These are phyloP conservation scores for Sphyrna mokarran DNA, from an alignment of 2,113 vertebrate genomes.

Conservation along the genomic window DNA sequence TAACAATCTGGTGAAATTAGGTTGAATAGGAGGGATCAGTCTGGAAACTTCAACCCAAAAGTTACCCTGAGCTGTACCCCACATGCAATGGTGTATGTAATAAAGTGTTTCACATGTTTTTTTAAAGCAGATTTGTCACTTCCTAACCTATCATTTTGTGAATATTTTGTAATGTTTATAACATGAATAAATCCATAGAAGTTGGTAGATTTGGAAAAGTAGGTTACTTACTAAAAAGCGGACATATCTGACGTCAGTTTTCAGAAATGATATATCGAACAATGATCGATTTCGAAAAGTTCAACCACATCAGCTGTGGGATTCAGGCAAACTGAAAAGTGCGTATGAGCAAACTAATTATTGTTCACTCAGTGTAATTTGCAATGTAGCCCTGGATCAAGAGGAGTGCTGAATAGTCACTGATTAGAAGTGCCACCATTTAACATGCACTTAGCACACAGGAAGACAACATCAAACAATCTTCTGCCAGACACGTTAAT, in stretches of 20 bases:
- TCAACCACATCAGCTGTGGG: background rate
- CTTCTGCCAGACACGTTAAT: slow-evolving; percentile 7
- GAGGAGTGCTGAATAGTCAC: slow-evolving; percentile 13
- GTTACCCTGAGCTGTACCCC: background rate
- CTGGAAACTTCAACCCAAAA: background rate
- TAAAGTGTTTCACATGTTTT: background rate
- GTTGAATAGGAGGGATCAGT: background rate
- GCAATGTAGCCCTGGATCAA: background rate
- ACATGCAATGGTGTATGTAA: background rate
- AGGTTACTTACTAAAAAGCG: background rate
- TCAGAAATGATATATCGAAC: background rate
- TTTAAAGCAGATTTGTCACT: background rate
- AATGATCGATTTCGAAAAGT: background rate
- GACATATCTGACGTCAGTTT: background rate
- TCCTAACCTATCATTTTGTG: background rate
- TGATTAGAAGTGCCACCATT: slow-evolving; percentile 28
- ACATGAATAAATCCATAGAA: background rate
- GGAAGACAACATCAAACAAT: background rate
- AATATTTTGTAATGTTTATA: background rate
- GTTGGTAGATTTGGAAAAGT: background rate
- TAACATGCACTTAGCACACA: background rate
- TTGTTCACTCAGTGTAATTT: background rate
- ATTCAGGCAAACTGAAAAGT: slow-evolving; percentile 3
- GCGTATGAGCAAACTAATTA: background rate
- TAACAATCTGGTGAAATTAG: background rate